Evolutionary conservation across 2,888 invertebrate genomes (phyloP).

Genomic region (Campoplex capitator): DNA sequence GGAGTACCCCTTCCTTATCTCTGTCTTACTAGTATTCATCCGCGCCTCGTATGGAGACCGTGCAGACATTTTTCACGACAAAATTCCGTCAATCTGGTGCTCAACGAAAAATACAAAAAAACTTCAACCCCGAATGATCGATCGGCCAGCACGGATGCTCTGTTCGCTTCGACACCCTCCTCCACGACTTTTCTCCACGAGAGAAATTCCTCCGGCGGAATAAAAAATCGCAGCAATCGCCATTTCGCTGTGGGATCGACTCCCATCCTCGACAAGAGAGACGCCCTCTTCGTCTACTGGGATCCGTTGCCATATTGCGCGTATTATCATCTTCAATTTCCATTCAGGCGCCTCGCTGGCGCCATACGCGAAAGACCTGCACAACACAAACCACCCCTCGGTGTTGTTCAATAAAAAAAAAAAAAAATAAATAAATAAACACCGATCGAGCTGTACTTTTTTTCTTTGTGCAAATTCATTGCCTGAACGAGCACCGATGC

Average conservation of each 20-base stretch:
- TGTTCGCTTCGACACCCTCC: constrained; percentile 82
- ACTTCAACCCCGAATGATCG: constrained; percentile 9
- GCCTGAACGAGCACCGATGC: background rate
- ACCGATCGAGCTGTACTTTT: background rate
- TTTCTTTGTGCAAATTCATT: background rate
- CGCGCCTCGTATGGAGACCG: constrained; percentile 88
- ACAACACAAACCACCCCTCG: constrained; percentile 81
- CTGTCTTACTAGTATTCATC: constrained; percentile 90
- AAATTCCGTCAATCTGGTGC: constrained; percentile 85
- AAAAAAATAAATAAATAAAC: too few species aligned
- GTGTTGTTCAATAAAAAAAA: constrained; percentile 76
- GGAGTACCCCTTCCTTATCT: constrained; percentile 93
- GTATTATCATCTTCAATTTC: constrained; percentile 92
- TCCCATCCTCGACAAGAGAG: constrained; percentile 91
- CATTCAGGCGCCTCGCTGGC: constrained; percentile 85
- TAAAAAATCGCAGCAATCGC: constrained; percentile 71
- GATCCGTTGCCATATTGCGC: constrained; percentile 95
- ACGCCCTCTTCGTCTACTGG: constrained; percentile 93
- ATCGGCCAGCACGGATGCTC: constrained; percentile 84
- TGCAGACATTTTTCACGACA: constrained; percentile 88
- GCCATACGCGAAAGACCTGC: constrained; percentile 77
- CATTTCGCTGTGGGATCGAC: constrained; percentile 78
- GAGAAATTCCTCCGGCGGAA: constrained; percentile 75
- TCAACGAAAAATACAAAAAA: constrained; percentile 65
- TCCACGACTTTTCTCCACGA: constrained; percentile 78